These are phyloP conservation scores for Ophion ellenae DNA, from an alignment of 2,888 invertebrate genomes.

Conservation along the genomic window DNA sequence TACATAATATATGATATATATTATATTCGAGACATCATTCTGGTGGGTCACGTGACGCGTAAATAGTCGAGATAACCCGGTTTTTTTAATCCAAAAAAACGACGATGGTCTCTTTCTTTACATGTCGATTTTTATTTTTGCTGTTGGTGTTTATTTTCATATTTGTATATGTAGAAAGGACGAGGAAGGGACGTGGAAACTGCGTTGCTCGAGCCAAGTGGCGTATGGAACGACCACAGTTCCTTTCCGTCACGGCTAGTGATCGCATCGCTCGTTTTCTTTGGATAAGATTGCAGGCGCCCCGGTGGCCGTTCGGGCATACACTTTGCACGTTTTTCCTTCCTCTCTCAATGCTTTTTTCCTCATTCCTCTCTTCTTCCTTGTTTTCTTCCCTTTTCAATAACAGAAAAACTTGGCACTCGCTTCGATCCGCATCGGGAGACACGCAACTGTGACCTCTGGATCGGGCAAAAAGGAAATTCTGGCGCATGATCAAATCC, in stretches of 20 bases:
- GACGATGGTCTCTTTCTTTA: not conserved
- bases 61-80: conserved; percentile 40
- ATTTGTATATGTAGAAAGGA: conserved; percentile 8
- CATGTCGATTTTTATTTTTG: conserved; percentile 9
- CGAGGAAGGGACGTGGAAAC: not conserved
- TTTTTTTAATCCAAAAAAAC: conserved; percentile 39
- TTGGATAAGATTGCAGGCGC: conserved; percentile 63
- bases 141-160: not conserved
- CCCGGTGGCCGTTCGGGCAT: conserved; percentile 33
- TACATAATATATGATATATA: conserved; percentile 6
- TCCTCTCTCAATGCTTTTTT: not conserved
- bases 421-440: conserved; percentile 16
- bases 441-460: conserved; percentile 1
- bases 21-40: conserved; percentile 13
- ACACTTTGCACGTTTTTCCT: conserved; percentile 6
- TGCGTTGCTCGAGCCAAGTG: conserved; percentile 33
- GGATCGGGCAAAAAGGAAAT: not conserved
- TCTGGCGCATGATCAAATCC: too few relatives aligned
- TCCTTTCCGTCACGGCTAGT: conserved; percentile 64
- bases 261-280: conserved; percentile 56
- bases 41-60: conserved; percentile 44
- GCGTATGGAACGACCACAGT: conserved; percentile 36
- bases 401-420: conserved; percentile 15
- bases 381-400: not conserved
- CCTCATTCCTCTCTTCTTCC: not conserved